Conservation (phyloP, 2,113 vertebrate genomes). For the Lophochroa leadbeateri region DNA sequence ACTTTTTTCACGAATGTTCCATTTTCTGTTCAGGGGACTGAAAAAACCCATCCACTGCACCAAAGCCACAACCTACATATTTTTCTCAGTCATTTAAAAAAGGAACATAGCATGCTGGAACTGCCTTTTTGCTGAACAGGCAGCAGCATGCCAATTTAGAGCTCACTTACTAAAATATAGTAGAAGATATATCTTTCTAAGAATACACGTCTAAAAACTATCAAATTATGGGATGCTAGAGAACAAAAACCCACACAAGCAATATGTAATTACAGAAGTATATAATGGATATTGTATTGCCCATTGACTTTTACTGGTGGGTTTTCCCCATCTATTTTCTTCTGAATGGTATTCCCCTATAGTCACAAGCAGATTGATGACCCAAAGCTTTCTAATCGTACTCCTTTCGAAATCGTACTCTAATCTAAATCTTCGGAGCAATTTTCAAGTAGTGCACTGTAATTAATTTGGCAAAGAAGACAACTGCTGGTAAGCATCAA, state of each 20-base stretch:
- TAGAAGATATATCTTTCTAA: background rate
- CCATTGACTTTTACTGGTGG: background rate
- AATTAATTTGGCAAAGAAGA: background rate
- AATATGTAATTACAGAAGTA: background rate
- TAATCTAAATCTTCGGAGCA: background rate
- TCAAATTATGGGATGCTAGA: background rate
- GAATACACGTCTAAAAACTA: background rate
- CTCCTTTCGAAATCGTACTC: background rate
- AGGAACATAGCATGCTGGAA: background rate
- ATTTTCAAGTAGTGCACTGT: background rate
- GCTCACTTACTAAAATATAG: background rate
- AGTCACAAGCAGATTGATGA: background rate
- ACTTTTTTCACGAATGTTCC: background rate
- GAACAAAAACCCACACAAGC: background rate
- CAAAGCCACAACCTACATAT: background rate
- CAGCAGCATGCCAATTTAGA: background rate
- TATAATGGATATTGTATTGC: background rate
- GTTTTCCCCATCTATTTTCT: background rate
- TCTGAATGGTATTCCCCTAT: background rate
- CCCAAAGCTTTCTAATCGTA: background rate
- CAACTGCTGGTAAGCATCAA: background rate
- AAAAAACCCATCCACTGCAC: background rate
- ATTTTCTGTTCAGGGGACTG: background rate
- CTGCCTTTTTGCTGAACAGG: background rate
- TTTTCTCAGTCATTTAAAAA: background rate